Conservation (phyloP, 2,113 vertebrate species). For the Corapipo altera region DNA sequence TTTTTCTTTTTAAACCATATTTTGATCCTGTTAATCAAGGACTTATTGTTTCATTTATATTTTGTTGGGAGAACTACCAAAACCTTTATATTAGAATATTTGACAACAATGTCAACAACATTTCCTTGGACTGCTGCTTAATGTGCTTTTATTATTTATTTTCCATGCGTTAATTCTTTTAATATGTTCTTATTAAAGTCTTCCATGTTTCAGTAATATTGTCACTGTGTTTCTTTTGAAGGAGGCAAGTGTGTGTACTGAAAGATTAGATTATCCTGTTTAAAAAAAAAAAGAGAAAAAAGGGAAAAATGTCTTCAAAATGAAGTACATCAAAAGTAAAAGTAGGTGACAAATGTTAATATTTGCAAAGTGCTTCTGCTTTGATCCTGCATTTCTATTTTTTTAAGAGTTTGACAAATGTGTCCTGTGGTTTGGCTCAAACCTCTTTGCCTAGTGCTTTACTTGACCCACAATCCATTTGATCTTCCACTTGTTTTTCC, state of each 20-base stretch:
- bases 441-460: constrained; percentile 75
- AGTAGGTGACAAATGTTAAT: constrained; percentile 84
- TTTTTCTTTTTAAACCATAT: not conserved
- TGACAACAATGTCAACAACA: not conserved
- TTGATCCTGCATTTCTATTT: constrained; percentile 80
- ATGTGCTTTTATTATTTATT: constrained; percentile 67
- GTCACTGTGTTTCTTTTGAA: constrained; percentile 63
- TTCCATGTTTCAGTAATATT: constrained; percentile 57
- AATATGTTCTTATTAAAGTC: constrained; percentile 57
- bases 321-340: constrained; percentile 81
- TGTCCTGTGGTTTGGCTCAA: constrained; percentile 78
- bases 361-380: constrained; percentile 80
- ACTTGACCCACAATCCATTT: constrained; percentile 72
- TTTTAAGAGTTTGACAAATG: constrained; percentile 81
- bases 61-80: constrained; percentile 19
- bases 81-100: not conserved
- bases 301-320: constrained; percentile 70
- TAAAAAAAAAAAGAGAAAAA: constrained; percentile 9
- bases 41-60: constrained; percentile 26
- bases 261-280: constrained; percentile 74
- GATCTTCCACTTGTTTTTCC: constrained; percentile 71
- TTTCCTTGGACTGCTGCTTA: constrained; percentile 65
- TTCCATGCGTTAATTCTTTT: constrained; percentile 24
- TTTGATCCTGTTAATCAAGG: not conserved
- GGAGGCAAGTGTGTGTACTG: constrained; percentile 67